Percentiles rank a stretch among this genome's conserved stretches.
These are phyloP conservation scores for Zaprionus ornatus DNA, from an alignment of 1,140 invertebrate species.

Conservation along the genomic window DNA sequence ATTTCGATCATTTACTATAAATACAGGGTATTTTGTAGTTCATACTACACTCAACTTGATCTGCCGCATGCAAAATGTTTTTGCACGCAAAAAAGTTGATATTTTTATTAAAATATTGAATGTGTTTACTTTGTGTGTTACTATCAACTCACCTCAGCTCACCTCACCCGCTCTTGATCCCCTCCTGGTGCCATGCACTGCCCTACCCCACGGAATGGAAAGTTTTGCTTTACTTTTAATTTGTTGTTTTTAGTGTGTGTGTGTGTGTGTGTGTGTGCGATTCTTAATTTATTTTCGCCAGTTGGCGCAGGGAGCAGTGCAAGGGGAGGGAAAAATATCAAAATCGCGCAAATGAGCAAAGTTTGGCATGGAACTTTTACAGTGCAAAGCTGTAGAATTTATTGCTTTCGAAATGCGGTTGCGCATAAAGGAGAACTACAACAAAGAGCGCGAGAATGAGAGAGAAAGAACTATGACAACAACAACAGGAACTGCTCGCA, in stretches of 20 bases:
- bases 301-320: background rate
- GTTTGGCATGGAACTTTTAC: constrained; percentile 44
- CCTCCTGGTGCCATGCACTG: background rate
- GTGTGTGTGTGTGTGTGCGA: constrained; percentile 34
- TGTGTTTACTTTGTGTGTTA: constrained; percentile 35
- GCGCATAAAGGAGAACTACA: constrained; percentile 72
- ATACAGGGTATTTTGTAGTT: constrained; percentile 3
- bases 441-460: constrained; percentile 1
- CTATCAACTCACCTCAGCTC: background rate
- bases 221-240: constrained; percentile 59
- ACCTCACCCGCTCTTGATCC: too few species aligned
- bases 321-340: constrained; percentile 42
- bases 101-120: constrained; percentile 58
- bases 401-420: constrained; percentile 81
- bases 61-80: constrained; percentile 6
- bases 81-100: constrained; percentile 24
- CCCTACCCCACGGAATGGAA: constrained; percentile 31
- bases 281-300: constrained; percentile 66
- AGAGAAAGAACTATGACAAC: constrained; percentile 31
- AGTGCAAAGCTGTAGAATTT: constrained; percentile 68
- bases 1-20: background rate
- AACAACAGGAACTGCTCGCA: constrained; percentile 16
- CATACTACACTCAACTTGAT: background rate
- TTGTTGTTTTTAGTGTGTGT: constrained; percentile 39
- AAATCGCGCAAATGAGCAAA: constrained; percentile 79